A percentile compares a stretch with the other conserved stretches of the same genome.
Conservation (phyloP, 2,888 invertebrate species). For the Mythimna pallens region DNA sequence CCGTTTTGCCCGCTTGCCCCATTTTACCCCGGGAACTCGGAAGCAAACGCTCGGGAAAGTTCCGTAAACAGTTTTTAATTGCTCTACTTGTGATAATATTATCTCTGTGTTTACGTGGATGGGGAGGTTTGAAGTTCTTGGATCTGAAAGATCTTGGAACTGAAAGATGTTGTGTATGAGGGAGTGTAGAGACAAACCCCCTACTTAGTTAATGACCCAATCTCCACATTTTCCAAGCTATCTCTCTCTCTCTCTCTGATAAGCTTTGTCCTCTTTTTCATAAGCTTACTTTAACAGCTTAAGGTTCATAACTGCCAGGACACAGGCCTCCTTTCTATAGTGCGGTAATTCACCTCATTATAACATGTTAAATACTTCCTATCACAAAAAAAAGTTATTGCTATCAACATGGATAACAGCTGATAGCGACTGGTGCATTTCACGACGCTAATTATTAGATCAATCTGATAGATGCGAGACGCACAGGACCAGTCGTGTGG, state of each 20-base stretch:
- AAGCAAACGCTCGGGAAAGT: constrained; percentile 41
- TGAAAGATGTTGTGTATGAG: too few species aligned
- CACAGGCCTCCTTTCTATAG: not conserved
- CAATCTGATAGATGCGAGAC: too few species aligned
- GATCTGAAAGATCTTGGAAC: not conserved
- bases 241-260: not conserved
- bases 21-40: constrained; percentile 51
- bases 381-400: not conserved
- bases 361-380: constrained; percentile 3
- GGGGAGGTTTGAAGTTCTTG: not conserved
- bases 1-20: constrained; percentile 32
- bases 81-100: constrained; percentile 51
- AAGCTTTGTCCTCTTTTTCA: not conserved
- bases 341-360: not conserved
- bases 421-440: constrained; percentile 6
- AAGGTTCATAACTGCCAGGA: not conserved
- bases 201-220: too few species aligned
- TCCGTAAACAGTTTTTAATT: constrained; percentile 55
- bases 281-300: not conserved
- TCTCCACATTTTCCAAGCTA: not conserved
- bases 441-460: not conserved
- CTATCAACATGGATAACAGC: constrained; percentile 1
- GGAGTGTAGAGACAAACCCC: too few species aligned
- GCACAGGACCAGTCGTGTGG: too few species aligned
- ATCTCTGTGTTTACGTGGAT: constrained; percentile 32